Percentiles rank a stretch among this genome's conserved stretches.
phyloP scores from a whole-genome alignment of 2,888 invertebrate species.

The Steinernema hermaphroditum region DNA sequence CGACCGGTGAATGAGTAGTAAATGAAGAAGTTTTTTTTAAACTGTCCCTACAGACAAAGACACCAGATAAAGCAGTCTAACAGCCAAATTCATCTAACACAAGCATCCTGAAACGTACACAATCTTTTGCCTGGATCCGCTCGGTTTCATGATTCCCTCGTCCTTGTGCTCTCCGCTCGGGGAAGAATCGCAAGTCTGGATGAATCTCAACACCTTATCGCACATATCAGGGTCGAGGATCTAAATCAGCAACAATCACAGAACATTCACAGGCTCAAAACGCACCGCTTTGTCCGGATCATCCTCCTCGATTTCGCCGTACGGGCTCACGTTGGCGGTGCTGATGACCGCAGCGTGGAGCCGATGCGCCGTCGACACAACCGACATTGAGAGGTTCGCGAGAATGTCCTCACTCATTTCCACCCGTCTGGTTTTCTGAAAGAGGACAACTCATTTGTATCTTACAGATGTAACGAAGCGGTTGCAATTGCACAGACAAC shows the following conservation, averaged over 20 bases:
- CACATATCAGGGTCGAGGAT: not conserved
- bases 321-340: not conserved
- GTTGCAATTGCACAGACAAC: too few species aligned
- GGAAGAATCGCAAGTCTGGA: not conserved
- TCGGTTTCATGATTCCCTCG: not conserved
- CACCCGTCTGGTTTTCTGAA: not conserved
- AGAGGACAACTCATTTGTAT: too few species aligned
- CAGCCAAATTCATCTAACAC: too few species aligned
- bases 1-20: too few species aligned
- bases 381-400: conserved; percentile 5
- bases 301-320: not conserved
- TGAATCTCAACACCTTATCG: not conserved
- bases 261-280: not conserved
- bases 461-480: too few species aligned
- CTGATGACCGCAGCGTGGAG: not conserved
- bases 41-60: too few species aligned
- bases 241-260: not conserved
- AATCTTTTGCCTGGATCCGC: not conserved
- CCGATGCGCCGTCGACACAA: conserved; percentile 5
- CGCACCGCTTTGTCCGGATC: conserved; percentile 2
- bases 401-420: not conserved
- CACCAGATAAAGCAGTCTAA: too few species aligned
- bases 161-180: not conserved
- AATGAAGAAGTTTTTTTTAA: too few species aligned
- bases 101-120: too few species aligned